These are phyloP conservation scores for Eupithecia exiguata DNA, from an alignment of 2,888 invertebrate species.

Conservation along the genomic window DNA sequence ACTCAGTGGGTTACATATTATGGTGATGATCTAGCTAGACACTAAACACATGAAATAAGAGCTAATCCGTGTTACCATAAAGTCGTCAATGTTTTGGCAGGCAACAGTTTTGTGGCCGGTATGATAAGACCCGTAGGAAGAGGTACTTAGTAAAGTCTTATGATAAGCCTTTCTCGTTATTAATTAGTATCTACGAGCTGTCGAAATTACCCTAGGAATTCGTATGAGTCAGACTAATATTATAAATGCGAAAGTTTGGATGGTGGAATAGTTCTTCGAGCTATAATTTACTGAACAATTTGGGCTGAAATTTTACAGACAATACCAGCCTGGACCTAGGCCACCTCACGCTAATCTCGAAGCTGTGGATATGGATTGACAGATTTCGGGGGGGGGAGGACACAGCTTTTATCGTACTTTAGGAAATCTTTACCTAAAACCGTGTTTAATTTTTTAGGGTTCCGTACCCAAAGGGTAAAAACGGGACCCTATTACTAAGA, in stretches of 20 bases:
- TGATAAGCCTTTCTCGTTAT: not conserved
- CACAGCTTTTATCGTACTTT: too few relatives aligned
- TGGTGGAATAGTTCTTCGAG: not conserved
- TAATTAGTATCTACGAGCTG: conserved; percentile 6
- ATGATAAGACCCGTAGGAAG: not conserved
- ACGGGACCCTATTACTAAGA: too few relatives aligned
- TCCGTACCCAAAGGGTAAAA: too few relatives aligned
- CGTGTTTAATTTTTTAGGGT: too few relatives aligned
- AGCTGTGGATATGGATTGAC: too few relatives aligned
- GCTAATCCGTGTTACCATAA: not conserved
- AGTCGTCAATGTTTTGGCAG: not conserved
- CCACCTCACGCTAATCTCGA: too few relatives aligned
- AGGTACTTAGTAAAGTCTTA: not conserved
- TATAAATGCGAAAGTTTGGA: not conserved
- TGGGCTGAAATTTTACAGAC: not conserved
- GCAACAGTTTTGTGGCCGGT: conserved; percentile 9
- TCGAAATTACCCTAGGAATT: not conserved
- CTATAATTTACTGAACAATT: not conserved
- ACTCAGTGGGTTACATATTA: too few relatives aligned
- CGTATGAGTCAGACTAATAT: not conserved
- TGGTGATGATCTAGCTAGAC: too few relatives aligned
- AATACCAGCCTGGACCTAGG: too few relatives aligned
- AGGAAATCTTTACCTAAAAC: too few relatives aligned
- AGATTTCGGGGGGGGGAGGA: too few relatives aligned
- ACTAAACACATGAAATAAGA: not conserved